Conservation (phyloP, 2,888 invertebrate genomes). For the Rhingia campestris region DNA sequence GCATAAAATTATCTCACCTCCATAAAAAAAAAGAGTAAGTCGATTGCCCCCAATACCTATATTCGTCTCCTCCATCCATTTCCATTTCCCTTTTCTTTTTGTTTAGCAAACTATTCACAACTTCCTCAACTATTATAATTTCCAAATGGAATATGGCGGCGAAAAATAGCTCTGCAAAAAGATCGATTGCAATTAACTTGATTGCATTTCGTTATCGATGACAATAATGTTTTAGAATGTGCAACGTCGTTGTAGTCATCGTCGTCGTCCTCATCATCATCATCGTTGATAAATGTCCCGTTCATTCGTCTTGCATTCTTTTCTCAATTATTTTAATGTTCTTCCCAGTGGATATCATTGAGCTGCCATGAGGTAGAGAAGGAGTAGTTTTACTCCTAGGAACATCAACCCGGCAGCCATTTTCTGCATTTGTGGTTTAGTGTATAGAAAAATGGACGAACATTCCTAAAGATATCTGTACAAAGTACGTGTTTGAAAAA, state of each 20-base stretch:
- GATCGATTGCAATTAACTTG: conserved; percentile 73
- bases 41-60: too few relatives aligned
- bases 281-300: conserved; percentile 31
- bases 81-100: not conserved
- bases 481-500: not conserved
- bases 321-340: conserved; percentile 69
- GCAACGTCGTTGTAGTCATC: conserved; percentile 15
- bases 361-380: not conserved
- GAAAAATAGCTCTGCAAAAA: conserved; percentile 40
- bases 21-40: too few relatives aligned
- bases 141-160: conserved; percentile 27
- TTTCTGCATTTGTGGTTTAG: conserved; percentile 23
- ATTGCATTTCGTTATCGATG: conserved; percentile 69
- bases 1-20: too few relatives aligned
- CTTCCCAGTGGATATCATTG: conserved; percentile 20
- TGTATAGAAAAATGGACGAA: conserved; percentile 12
- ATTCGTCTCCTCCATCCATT: too few relatives aligned
- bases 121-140: conserved; percentile 36
- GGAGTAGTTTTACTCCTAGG: not conserved
- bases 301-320: conserved; percentile 25
- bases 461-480: conserved; percentile 21
- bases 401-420: conserved; percentile 21
- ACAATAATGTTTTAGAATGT: conserved; percentile 35
- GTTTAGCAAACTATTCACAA: conserved; percentile 33
- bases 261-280: conserved; percentile 28